phyloP scores from a whole-genome alignment of 1,140 invertebrate genomes.

The Ceratina australensis region DNA sequence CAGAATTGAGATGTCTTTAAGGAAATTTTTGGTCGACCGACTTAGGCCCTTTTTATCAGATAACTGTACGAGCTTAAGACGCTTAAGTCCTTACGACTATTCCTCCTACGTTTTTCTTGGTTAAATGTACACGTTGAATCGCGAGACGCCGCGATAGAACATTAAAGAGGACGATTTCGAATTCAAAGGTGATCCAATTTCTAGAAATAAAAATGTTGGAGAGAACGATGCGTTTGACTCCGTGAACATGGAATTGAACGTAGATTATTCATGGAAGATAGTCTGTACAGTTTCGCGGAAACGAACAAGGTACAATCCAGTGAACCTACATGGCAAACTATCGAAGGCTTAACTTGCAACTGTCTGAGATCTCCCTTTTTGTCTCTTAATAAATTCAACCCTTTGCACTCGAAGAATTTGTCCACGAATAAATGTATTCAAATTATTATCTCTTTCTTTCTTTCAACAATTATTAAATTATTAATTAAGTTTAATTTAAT shows the following conservation, averaged over 20 bases:
- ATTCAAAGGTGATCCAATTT: constrained; percentile 28
- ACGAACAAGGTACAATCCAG: not conserved
- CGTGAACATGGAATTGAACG: not conserved
- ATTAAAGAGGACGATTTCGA: constrained; percentile 30
- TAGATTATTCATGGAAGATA: not conserved
- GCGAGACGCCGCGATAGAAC: not conserved
- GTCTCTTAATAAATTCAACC: too few species aligned
- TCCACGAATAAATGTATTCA: too few species aligned
- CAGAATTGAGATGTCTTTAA: not conserved
- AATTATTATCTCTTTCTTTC: too few species aligned
- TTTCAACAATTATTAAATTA: too few species aligned
- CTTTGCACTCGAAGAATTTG: too few species aligned
- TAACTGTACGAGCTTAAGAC: not conserved
- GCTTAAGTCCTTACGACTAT: not conserved
- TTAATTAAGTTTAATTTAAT: too few species aligned
- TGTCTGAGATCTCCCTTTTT: not conserved
- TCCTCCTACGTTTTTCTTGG: not conserved
- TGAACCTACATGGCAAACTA: not conserved
- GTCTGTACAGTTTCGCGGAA: not conserved
- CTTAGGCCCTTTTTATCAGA: not conserved
- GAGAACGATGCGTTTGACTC: not conserved
- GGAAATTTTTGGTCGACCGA: not conserved
- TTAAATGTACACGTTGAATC: not conserved
- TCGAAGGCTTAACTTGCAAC: not conserved
- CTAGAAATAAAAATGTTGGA: constrained; percentile 1